Evolutionary conservation across 2,797 vertebrate genomes (phyloP).

Genomic region (Erethizon dorsatum): DNA sequence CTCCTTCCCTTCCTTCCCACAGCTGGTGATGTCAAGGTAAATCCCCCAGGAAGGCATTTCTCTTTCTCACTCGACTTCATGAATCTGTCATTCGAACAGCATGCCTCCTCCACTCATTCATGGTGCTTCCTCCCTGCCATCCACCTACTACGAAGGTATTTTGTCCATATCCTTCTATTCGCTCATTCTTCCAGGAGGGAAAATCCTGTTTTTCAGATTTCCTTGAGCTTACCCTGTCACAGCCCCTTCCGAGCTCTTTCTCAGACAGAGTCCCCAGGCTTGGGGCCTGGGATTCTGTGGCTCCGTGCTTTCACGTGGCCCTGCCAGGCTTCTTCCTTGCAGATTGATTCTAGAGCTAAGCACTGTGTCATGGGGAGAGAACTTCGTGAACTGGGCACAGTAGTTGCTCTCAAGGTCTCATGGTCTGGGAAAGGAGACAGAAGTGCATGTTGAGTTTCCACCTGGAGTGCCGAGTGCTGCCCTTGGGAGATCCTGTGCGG

Average conservation of each 20-base stretch:
- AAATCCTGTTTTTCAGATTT: not conserved
- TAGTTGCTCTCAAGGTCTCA: not conserved
- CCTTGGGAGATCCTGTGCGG: not conserved
- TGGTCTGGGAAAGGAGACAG: not conserved
- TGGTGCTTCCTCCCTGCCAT: not conserved
- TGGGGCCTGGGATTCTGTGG: not conserved
- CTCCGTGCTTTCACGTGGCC: not conserved
- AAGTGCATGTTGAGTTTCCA: not conserved
- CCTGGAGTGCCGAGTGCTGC: not conserved
- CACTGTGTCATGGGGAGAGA: not conserved
- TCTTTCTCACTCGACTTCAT: not conserved
- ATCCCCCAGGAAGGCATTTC: not conserved
- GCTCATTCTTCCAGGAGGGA: not conserved
- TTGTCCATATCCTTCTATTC: not conserved
- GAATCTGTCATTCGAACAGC: not conserved
- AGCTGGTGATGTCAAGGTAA: not conserved
- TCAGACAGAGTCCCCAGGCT: not conserved
- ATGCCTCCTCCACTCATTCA: no score
- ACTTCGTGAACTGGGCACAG: not conserved
- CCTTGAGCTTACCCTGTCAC: not conserved
- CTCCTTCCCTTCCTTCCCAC: not conserved
- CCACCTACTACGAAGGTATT: not conserved
- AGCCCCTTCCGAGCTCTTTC: not conserved
- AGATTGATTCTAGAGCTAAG: not conserved
- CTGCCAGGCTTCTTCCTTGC: not conserved